Percentiles rank a stretch among this genome's conserved stretches.
phyloP scores from a whole-genome alignment of 2,888 invertebrate genomes.

The Panopea generosa region DNA sequence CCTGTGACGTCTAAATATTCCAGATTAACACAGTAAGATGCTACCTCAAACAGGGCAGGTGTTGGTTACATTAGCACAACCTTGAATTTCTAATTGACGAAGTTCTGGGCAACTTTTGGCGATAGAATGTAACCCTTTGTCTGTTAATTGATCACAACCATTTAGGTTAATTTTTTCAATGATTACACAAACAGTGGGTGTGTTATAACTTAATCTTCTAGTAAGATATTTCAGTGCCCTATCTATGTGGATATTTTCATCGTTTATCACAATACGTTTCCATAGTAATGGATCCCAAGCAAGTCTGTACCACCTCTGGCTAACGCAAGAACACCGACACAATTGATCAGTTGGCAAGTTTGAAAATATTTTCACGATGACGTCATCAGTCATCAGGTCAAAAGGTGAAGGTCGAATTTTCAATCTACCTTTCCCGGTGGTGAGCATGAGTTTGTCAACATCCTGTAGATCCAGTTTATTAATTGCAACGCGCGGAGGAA shows the following conservation, averaged over 20 bases:
- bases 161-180: slow-evolving; percentile 89
- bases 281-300: slow-evolving; percentile 93
- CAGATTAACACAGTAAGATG: slow-evolving; percentile 92
- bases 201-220: slow-evolving; percentile 89
- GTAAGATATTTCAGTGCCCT: slow-evolving; percentile 88
- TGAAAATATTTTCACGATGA: slow-evolving; percentile 90
- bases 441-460: slow-evolving; percentile 65
- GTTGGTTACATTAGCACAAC: slow-evolving; percentile 91
- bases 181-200: slow-evolving; percentile 89
- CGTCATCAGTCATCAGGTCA: slow-evolving; percentile 88
- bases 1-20: slow-evolving; percentile 95
- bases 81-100: slow-evolving; percentile 92
- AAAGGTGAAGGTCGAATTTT: slow-evolving; percentile 74
- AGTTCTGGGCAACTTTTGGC: slow-evolving; percentile 93
- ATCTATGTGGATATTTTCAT: slow-evolving; percentile 89
- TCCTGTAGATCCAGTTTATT: slow-evolving; percentile 69
- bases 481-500: slow-evolving; percentile 55
- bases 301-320: slow-evolving; percentile 91
- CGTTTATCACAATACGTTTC: slow-evolving; percentile 89
- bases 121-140: slow-evolving; percentile 91
- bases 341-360: slow-evolving; percentile 90
- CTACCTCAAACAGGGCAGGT: slow-evolving; percentile 91
- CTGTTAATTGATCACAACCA: slow-evolving; percentile 91
- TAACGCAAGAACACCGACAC: slow-evolving; percentile 90
- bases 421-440: slow-evolving; percentile 63